phyloP scores from a whole-genome alignment of 1,140 invertebrate species.

The Marisa cornuarietis region DNA sequence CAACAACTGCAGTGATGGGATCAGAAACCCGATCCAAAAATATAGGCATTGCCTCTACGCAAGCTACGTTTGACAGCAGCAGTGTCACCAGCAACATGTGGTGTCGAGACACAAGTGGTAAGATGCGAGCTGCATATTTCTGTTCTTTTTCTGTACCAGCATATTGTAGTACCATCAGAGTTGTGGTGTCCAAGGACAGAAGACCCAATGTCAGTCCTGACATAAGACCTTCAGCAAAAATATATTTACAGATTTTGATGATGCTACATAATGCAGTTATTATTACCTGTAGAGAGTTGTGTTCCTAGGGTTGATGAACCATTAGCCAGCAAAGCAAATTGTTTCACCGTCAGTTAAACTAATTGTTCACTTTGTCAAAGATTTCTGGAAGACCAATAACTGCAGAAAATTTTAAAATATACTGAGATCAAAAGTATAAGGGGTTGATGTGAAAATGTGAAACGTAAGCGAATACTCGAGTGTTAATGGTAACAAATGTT shows the following conservation, averaged over 20 bases:
- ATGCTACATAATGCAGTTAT: too few relatives aligned
- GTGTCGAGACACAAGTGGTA: constrained; percentile 59
- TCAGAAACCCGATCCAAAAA: constrained; percentile 61
- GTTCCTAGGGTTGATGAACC: too few relatives aligned
- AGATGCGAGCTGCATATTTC: constrained; percentile 56
- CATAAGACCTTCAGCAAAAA: constrained; percentile 57
- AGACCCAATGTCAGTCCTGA: constrained; percentile 64
- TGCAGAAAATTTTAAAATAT: too few relatives aligned
- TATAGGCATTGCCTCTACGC: constrained; percentile 66
- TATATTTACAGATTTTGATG: neutral
- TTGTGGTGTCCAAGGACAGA: constrained; percentile 59
- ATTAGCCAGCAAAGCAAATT: too few relatives aligned
- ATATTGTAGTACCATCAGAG: constrained; percentile 54
- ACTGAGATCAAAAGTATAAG: too few relatives aligned
- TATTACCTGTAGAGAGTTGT: too few relatives aligned
- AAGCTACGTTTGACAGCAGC: constrained; percentile 60
- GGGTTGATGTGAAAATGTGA: too few relatives aligned
- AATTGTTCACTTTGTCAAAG: too few relatives aligned
- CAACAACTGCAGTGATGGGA: constrained; percentile 58
- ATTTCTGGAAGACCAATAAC: too few relatives aligned
- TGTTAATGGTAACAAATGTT: too few relatives aligned
- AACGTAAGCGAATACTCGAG: too few relatives aligned
- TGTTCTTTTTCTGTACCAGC: constrained; percentile 53
- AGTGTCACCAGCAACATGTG: constrained; percentile 63
- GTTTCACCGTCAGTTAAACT: too few relatives aligned